These are phyloP conservation scores for Vandiemenella viatica DNA, from an alignment of 2,888 invertebrate genomes.

Conservation along the genomic window DNA sequence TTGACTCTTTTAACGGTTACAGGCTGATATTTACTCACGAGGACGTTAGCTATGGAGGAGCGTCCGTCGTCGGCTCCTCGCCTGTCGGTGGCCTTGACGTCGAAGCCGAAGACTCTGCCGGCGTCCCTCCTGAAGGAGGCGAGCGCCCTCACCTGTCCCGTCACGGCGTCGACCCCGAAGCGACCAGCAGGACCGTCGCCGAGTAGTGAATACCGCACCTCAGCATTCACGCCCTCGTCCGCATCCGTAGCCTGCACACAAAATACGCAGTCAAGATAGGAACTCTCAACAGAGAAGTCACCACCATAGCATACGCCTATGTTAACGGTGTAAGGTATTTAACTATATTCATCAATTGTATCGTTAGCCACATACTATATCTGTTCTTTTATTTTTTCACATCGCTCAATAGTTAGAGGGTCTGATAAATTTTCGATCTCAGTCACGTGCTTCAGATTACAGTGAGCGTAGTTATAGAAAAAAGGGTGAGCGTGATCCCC, in stretches of 20 bases:
- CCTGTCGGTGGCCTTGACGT: conserved; percentile 74
- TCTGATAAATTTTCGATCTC: too few relatives aligned
- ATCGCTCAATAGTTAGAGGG: too few relatives aligned
- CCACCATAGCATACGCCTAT: too few relatives aligned
- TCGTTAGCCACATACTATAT: too few relatives aligned
- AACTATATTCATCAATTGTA: too few relatives aligned
- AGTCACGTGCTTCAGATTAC: too few relatives aligned
- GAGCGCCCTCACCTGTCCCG: conserved; percentile 60
- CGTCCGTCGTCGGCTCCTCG: conserved; percentile 66
- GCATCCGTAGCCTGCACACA: conserved; percentile 52
- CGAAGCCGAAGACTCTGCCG: conserved; percentile 68
- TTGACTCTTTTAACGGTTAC: too few relatives aligned
- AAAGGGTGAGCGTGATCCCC: too few relatives aligned
- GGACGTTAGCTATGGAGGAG: conserved; percentile 71
- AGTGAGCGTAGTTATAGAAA: too few relatives aligned
- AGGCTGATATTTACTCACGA: conserved; percentile 51
- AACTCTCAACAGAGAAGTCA: too few relatives aligned
- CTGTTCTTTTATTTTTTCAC: too few relatives aligned
- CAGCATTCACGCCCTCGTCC: conserved; percentile 59
- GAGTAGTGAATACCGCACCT: conserved; percentile 65
- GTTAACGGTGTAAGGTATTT: too few relatives aligned
- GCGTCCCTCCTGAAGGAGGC: conserved; percentile 51
- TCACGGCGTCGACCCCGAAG: conserved; percentile 61
- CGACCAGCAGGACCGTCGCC: conserved; percentile 54
- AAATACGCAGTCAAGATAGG: background rate